Evolutionary conservation across 2,113 vertebrate genomes (phyloP), one percentile per base, ranked within the genome.

Genomic region (Xiphias gladius): DNA sequence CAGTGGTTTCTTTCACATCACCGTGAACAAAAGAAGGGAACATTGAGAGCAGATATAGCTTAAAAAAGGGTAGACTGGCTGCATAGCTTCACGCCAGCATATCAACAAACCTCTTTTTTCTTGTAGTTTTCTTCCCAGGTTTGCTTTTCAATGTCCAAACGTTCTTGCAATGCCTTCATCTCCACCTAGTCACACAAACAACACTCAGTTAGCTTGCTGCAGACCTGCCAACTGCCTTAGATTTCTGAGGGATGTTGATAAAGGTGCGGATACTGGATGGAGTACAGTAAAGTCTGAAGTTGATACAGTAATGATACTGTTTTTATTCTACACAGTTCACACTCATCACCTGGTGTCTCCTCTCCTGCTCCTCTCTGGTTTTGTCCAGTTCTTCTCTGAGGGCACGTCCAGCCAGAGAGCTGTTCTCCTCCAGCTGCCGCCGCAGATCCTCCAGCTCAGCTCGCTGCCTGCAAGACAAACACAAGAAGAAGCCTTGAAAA

Each of bases 51-150:
- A n/a, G n/a, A n/a, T n/a, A n/a, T n/a, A n/a, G n/a, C n/a, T 35
- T 4, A 35, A 35, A 6, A 35, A 35, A 35, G 6, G 32, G 32
- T 35, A 35, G 32, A 35, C 6, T 35, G 32, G 32, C 32, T 35
- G 50, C 46, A 48, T 43, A 41, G 0, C 2, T 43, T 46, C 16
- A 17, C 6, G 16, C 43, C 50, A 37, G 48, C 1, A 48, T 0
- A 5, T 22, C n/a, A 50, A 84, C 73, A 80, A 76, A 99, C 98
- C 97, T 99, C 96, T 82, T 98, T 97, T 90, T 97, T 97, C 91
- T 96, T 73, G 20, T 97, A 96, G 91, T 90, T 96, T 39, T 96
- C 97, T 43, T 97, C 96, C 98, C 98, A 99, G 0, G 94, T 92
- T 90, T 97, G 96, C 81, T 96, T 97, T 84, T 99, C 97, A 0